Evolutionary conservation across 2,888 invertebrate genomes (phyloP), one percentile per base, ranked within the genome.

Genomic region (Drosophila fungiperda): DNA sequence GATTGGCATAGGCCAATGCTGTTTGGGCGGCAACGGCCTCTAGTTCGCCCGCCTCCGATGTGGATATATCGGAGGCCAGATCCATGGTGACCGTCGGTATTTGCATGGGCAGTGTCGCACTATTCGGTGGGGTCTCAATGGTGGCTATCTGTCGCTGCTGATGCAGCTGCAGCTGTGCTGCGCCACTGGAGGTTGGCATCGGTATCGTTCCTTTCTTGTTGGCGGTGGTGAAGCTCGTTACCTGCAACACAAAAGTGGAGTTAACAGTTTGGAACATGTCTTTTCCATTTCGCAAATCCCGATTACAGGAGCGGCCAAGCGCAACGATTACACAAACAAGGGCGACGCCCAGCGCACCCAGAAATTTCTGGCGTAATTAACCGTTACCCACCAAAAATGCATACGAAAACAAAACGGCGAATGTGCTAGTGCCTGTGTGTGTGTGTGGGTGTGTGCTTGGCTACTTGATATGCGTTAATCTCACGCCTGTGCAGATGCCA

Each of bases 1-100:
- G n/a, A n/a, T n/a, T 78, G 72, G 88, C 82, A 73, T 92, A 92
- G 69, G 91, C 90, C 45, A 91, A 78, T 3, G 70, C 85, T 7
- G 92, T 89, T 82, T 96, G 95, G 72, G 96, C 96, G 80, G 95
- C 95, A 49, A 94, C 94, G 1, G 96, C 96, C 84, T 95, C 95
- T 45, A 94, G 93, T 9, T 95, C 94, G 54, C 96, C 96, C 2
- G 96, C 96, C 91, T 97, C 97, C 84, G 97, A 97, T 6, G 97
- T 97, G 81, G 97, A 97, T 89, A 97, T 96, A 93, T 97, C 97
- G 54, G 97, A 97, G 59, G 97, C 97, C 87, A 97, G 95, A 93
- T 97, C 97, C 92, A 97, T 97, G 65, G 97, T 97, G 89, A 97
- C 97, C 50, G 96, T 97, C 33, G 97, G 97, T 91, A 97, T 97